A percentile compares a stretch with the other conserved stretches of the same genome.
Conservation (phyloP, 2,888 invertebrate species). For the Sussaba pulchella region DNA sequence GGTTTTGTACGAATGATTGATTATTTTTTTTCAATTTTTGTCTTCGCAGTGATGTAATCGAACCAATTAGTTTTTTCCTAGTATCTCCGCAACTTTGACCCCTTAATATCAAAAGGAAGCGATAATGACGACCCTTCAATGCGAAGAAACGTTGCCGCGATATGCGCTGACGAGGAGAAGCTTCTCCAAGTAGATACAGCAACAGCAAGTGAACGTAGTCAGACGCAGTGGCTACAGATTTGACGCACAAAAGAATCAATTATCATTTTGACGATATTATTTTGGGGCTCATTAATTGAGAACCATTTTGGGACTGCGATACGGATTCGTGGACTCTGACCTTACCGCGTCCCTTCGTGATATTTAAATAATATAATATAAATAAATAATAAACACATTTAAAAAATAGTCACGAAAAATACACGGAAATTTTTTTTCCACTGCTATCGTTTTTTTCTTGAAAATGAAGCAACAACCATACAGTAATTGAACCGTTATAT, state of each 20-base stretch:
- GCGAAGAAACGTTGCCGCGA: background rate
- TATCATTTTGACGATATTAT: background rate
- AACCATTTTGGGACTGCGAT: too few relatives aligned
- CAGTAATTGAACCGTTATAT: too few relatives aligned
- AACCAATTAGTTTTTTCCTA: constrained; percentile 39
- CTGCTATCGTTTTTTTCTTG: too few relatives aligned
- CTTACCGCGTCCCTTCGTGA: background rate
- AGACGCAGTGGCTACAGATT: background rate
- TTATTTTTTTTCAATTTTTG: too few relatives aligned
- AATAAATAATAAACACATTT: background rate
- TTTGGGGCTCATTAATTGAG: too few relatives aligned
- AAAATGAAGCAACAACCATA: too few relatives aligned
- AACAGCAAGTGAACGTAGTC: constrained; percentile 7
- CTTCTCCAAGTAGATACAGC: background rate
- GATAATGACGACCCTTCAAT: constrained; percentile 29
- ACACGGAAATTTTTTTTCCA: too few relatives aligned
- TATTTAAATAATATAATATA: background rate
- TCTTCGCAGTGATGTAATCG: background rate
- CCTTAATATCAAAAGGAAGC: constrained; percentile 12
- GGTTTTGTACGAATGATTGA: background rate
- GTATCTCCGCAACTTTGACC: constrained; percentile 49
- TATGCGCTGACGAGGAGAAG: background rate
- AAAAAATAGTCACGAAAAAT: background rate
- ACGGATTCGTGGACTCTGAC: too few relatives aligned
- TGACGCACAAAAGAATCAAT: background rate